Evolutionary conservation across 2,113 vertebrate genomes (phyloP).

Genomic region (Otolemur garnettii): DNA sequence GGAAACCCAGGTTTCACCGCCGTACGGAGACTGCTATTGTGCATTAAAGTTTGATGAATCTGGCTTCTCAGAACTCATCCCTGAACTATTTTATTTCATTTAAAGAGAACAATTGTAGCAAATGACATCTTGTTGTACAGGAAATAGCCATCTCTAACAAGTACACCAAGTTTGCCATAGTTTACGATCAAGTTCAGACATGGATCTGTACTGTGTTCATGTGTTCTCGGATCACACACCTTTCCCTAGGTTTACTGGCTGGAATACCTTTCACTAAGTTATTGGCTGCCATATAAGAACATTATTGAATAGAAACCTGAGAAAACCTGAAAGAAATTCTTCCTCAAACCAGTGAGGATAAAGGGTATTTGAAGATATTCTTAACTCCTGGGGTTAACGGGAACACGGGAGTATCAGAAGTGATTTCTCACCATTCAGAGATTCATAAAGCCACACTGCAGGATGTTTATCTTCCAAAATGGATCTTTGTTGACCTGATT

Average conservation of each 20-base stretch:
- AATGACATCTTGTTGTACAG: not conserved
- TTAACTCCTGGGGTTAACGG: not conserved
- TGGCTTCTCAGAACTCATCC: not conserved
- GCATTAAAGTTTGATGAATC: not conserved
- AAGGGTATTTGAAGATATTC: not conserved
- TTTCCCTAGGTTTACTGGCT: not conserved
- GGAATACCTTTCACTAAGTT: not conserved
- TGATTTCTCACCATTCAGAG: not conserved
- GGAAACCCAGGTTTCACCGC: not conserved
- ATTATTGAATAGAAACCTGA: slow-evolving; percentile 16
- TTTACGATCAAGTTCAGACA: not conserved
- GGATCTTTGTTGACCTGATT: not conserved
- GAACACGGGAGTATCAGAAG: not conserved
- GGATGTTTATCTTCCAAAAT: not conserved
- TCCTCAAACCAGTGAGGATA: not conserved
- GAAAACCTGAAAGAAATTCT: not conserved
- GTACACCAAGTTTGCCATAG: rapidly evolving
- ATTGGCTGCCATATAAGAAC: not conserved
- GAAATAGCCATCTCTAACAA: not conserved
- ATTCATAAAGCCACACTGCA: not conserved
- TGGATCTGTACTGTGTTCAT: rapidly evolving
- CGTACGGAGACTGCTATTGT: not conserved
- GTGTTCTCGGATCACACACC: not conserved
- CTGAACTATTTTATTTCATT: slow-evolving; percentile 35
- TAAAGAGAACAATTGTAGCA: slow-evolving; percentile 13